phyloP scores from a whole-genome alignment of 2,797 vertebrate species.

The Phataginus tricuspis region DNA sequence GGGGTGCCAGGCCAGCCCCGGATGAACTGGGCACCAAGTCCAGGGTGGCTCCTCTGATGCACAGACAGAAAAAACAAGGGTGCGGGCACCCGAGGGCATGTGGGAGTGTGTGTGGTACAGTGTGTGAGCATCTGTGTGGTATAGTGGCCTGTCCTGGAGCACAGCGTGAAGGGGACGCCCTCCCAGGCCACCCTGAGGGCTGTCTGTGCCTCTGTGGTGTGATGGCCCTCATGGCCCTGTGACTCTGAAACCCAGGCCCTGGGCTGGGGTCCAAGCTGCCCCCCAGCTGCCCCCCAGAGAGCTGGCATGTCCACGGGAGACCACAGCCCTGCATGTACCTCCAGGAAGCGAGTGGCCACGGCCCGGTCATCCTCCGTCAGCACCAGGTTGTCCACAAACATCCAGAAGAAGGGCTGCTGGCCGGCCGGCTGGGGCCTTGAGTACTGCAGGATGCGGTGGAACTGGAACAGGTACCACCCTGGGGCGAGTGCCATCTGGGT shows the following conservation, averaged over 20 bases:
- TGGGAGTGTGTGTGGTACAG: neutral
- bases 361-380: constrained; percentile 33
- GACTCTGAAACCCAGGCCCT: neutral
- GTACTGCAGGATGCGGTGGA: constrained; percentile 66
- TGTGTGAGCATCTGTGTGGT: no score
- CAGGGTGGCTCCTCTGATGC: no score
- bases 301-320: no score
- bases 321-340: neutral
- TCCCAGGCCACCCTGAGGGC: neutral
- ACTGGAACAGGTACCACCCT: constrained; percentile 63
- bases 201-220: neutral
- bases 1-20: no score
- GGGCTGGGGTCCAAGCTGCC: neutral
- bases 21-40: no score
- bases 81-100: no score
- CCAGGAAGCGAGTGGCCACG: constrained; percentile 55
- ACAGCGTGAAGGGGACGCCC: fast-evolving
- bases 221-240: neutral
- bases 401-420: constrained; percentile 42
- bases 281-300: no score
- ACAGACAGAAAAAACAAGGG: no score
- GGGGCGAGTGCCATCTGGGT: fast-evolving
- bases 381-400: constrained; percentile 64
- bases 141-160: no score
- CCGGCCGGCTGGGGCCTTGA: neutral